phyloP scores from a whole-genome alignment of 2,113 vertebrate species.

The Syngnathus scovelli region DNA sequence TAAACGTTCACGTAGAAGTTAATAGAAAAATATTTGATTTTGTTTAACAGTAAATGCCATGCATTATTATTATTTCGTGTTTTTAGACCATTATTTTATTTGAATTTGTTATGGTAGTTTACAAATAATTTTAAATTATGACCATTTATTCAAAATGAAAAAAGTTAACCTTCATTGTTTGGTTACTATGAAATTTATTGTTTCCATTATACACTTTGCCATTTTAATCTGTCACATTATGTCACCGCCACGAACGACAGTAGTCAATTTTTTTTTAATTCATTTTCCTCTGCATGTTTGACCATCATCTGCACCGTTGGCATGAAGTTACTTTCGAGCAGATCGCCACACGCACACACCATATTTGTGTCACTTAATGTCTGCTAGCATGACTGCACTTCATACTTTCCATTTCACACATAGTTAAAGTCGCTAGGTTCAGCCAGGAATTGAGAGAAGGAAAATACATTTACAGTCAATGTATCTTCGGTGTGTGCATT shows the following conservation, averaged over 20 bases:
- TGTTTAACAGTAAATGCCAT: background rate
- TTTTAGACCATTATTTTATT: background rate
- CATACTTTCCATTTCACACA: slow-evolving; percentile 14
- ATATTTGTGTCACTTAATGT: slow-evolving; percentile 13
- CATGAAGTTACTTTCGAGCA: slow-evolving; percentile 22
- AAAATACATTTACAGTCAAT: slow-evolving; percentile 12
- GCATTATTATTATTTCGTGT: background rate
- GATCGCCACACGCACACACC: slow-evolving; percentile 3
- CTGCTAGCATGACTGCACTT: slow-evolving; percentile 1
- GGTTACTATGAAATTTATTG: too few relatives aligned
- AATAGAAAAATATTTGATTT: background rate
- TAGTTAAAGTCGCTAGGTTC: slow-evolving; percentile 3
- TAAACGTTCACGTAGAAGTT: slow-evolving; percentile 2
- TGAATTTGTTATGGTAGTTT: background rate
- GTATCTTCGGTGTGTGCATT: slow-evolving; percentile 5
- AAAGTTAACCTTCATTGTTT: background rate
- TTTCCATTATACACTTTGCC: too few relatives aligned
- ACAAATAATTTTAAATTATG: too few relatives aligned
- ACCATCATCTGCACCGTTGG: background rate
- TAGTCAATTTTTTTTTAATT: slow-evolving; percentile 11
- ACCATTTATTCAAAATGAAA: background rate
- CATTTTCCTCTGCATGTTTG: slow-evolving; percentile 6
- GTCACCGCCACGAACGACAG: slow-evolving; percentile 18
- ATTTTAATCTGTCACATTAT: background rate
- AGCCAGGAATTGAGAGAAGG: slow-evolving; percentile 7